Percentiles rank a stretch among this genome's conserved stretches.
phyloP scores from a whole-genome alignment of 1,140 invertebrate genomes.

The Listronotus bonariensis region DNA sequence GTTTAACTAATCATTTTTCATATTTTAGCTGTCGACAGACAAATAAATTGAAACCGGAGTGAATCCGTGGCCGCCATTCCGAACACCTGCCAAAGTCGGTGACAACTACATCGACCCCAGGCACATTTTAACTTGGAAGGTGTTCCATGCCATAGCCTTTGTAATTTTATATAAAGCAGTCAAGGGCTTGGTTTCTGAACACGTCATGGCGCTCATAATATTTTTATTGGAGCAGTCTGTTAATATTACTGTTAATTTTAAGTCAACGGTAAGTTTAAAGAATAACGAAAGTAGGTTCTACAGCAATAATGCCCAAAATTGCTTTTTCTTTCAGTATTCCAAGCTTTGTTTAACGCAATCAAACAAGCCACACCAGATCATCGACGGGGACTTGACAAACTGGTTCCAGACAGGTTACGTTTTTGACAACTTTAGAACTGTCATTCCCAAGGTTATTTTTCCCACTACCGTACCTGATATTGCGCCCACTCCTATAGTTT shows the following conservation, averaged over 20 bases:
- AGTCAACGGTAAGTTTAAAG: constrained; percentile 21
- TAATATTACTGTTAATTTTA: constrained; percentile 50
- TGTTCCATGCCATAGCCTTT: constrained; percentile 85
- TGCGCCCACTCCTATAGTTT: constrained; percentile 58
- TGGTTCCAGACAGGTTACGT: constrained; percentile 81
- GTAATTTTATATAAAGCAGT: constrained; percentile 84
- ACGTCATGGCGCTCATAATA: constrained; percentile 81
- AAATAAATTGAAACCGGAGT: constrained; percentile 67
- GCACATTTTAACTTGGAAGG: constrained; percentile 71
- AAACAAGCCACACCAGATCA: constrained; percentile 54
- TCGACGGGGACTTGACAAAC: constrained; percentile 69
- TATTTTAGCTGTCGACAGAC: constrained; percentile 64
- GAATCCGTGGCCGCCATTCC: constrained; percentile 83
- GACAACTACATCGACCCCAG: constrained; percentile 74
- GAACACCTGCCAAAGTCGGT: constrained; percentile 69
- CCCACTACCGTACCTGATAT: constrained; percentile 62
- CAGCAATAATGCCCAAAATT: neutral
- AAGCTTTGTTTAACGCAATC: constrained; percentile 51
- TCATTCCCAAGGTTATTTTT: constrained; percentile 68
- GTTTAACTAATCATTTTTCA: constrained; percentile 13
- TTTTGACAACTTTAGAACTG: constrained; percentile 77
- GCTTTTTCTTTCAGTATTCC: constrained; percentile 40
- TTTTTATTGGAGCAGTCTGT: constrained; percentile 87
- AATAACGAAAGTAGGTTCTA: neutral
- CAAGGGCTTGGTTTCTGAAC: constrained; percentile 78